phyloP scores from a whole-genome alignment of 1,140 invertebrate species.

The Drosophila repletoides region DNA sequence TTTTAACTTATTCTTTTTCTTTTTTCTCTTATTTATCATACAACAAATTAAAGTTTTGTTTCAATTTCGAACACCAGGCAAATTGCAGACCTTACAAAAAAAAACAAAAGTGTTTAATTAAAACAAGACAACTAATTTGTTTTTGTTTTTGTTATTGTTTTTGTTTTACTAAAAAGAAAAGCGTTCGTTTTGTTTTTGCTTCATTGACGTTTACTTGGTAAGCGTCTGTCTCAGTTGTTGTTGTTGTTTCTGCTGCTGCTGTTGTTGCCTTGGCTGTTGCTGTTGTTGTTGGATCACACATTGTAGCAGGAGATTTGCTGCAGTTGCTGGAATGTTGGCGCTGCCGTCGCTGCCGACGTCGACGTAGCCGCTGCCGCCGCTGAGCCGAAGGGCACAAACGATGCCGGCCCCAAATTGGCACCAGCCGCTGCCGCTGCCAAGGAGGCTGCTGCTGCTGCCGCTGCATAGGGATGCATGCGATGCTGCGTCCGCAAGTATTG shows the following conservation, averaged over 20 bases:
- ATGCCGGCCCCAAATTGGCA: slow-evolving; percentile 67
- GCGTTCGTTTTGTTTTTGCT: slow-evolving; percentile 37
- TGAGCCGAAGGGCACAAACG: slow-evolving; percentile 82
- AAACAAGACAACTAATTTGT: slow-evolving; percentile 20
- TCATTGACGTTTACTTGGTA: slow-evolving; percentile 76
- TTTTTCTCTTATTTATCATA: slow-evolving; percentile 13
- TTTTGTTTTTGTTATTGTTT: background rate
- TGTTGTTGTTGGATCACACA: slow-evolving; percentile 82
- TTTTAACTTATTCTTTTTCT: background rate
- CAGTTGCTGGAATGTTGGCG: slow-evolving; percentile 82
- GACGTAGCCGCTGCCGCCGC: slow-evolving; percentile 56
- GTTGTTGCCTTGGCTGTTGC: slow-evolving; percentile 19
- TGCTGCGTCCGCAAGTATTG: slow-evolving; percentile 84
- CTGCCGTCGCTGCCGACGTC: slow-evolving; percentile 49
- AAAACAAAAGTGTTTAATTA: slow-evolving; percentile 3
- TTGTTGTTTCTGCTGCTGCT: slow-evolving; percentile 34
- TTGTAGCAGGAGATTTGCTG: slow-evolving; percentile 85
- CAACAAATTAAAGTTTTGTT: slow-evolving; percentile 7
- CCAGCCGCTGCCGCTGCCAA: slow-evolving; percentile 62
- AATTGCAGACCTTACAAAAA: slow-evolving; percentile 15
- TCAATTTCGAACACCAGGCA: slow-evolving; percentile 10
- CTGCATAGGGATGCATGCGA: slow-evolving; percentile 84
- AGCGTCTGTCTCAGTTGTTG: slow-evolving; percentile 64
- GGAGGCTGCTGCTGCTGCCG: slow-evolving; percentile 78
- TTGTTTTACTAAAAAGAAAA: slow-evolving; percentile 11